Evolutionary conservation across 2,113 vertebrate species (phyloP), one percentile per base, ranked within the genome.

Genomic region (Hypomesus transpacificus): DNA sequence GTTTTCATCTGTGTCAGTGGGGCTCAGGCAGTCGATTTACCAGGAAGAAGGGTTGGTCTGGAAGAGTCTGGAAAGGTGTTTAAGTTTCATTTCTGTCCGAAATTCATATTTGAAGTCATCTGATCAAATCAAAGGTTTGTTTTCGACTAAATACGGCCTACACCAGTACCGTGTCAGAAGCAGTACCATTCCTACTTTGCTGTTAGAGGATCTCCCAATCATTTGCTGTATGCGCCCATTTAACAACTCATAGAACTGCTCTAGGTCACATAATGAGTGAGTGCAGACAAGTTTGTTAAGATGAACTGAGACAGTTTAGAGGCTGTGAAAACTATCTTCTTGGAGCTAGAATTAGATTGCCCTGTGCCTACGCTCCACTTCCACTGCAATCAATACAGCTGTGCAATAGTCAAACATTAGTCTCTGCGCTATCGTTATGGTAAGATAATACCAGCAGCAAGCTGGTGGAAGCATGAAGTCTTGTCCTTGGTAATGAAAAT

Each of bases 211-310:
- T 34, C 31, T 34, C 31, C 5, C 7, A 34, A 34, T 7, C 31
- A 4, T 34, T 34, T 7, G 4, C 31, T 34, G 4, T 34, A 34
- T 34, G 31, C 0, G 31, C 31, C 7, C 31, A 34, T 26, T 26
- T 26, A 34, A 34, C 31, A 6, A 34, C 31, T 34, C 4, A 34
- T 4, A 34, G 31, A 4, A 34, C 31, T 6, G 31, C 31, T 34
- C 31, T 34, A 4, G 31, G 31, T 7, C 31, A 34, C 58, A 78
- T 73, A 71, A 82, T 66, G 56, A 62, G 69, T 81, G 64, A 68
- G 57, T 53, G 17, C 52, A 14, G 52, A 53, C 14, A 53, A 39
- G 66, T 53, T 53, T 53, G 14, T 14, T 4, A 53, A 53, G 52
- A 53, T 14, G 52, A 53, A 16, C 31, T 34, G 31, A 34, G 31